Percentiles rank a stretch among this genome's conserved stretches.
Conservation (phyloP, 2,113 vertebrate species). For the Camelus dromedarius region DNA sequence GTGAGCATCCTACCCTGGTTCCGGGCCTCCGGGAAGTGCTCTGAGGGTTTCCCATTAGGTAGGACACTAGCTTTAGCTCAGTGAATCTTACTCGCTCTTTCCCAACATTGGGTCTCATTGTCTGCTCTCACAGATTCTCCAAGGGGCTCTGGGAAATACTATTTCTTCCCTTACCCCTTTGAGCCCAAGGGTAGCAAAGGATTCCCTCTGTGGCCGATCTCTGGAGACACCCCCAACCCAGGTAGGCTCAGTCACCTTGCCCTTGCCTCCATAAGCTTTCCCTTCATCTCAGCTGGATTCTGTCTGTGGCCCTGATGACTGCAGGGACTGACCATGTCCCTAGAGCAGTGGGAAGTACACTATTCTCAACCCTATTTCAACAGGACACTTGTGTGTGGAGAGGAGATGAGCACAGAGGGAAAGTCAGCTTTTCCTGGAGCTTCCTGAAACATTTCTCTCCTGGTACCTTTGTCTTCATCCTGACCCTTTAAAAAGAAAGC, state of each 20-base stretch:
- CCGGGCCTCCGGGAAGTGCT: background rate
- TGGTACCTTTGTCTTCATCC: background rate
- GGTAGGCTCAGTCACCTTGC: rapidly evolving
- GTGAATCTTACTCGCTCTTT: background rate
- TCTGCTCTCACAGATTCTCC: background rate
- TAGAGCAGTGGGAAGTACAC: rapidly evolving
- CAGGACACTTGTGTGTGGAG: background rate
- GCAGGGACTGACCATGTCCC: rapidly evolving
- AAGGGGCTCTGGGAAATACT: background rate
- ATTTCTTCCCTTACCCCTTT: background rate
- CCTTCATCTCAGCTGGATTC: background rate
- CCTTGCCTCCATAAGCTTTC: rapidly evolving
- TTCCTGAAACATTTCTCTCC: background rate
- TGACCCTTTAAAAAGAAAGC: constrained; percentile 54
- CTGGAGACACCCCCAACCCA: background rate
- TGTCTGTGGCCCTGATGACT: background rate
- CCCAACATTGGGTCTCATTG: background rate
- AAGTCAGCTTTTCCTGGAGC: background rate
- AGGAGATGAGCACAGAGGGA: background rate
- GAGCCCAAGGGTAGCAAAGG: background rate
- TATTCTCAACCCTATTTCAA: background rate
- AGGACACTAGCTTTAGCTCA: background rate
- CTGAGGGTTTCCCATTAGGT: background rate
- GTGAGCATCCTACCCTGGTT: background rate
- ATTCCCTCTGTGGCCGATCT: background rate